Base-by-base conservation (phyloP, 2,797 vertebrate genomes). In the Clamator glandarius region DNA sequence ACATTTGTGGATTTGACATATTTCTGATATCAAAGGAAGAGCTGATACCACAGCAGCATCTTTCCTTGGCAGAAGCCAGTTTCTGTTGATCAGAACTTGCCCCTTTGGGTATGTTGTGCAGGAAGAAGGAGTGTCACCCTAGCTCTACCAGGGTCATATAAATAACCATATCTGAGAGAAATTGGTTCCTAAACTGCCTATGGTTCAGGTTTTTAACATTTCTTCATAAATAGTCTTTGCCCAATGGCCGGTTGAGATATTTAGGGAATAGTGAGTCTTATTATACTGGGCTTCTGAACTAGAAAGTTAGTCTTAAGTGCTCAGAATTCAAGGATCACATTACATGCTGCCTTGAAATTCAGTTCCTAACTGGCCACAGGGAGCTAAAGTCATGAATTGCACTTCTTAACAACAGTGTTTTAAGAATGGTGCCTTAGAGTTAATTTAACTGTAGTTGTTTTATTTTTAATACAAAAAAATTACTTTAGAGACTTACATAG, bases 401-500 rank as follows among this genome's bases (percentile, higher is more conserved):
- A 24, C 48, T n/a, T 86, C 69, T 46, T 69, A 39, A 44, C 35
- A 64, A 15, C 41, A 15, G 17, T 29, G 46, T 51, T 72, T 59
- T 51, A 95, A 87, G 82, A 87, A 91, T 48, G 66, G 67, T 41
- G 76, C 70, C 67, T 46, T 0, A 51, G 59, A 62, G 68, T 87
- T 94, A 78, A 96, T 78, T 96, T 92, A 92, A 50, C 94, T 84
- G 28, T 63, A 92, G 82, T 95, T 11, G 16, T 74, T 96, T 95
- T 94, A 93, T 94, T 96, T 94, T 93, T 85, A 94, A 89, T 91
- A 93, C 29, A 80, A 93, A 94, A 94, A 68, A 73, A 70, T 57
- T 3, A 68, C 57, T 92, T 64, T 68, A 54, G 63, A 90, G 84
- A 66, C 31, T 58, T 48, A 51, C 11, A 68, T 14, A 74, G 86